phyloP scores from a whole-genome alignment of 2,888 invertebrate species.

The Eurytoma californica region DNA sequence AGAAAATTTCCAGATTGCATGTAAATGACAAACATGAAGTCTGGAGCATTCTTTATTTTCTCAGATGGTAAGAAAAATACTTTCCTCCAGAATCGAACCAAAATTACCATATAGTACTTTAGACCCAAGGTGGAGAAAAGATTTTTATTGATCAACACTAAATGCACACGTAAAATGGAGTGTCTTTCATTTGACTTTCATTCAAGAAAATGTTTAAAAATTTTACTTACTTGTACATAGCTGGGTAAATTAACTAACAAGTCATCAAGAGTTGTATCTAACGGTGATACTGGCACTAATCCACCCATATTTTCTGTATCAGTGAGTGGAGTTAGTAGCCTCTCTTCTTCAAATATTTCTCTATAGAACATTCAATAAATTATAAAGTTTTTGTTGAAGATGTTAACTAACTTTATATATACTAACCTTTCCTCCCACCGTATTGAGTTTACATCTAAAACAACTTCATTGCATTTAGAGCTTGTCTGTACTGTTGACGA shows the following conservation, averaged over 20 bases:
- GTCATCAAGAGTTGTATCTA: slow-evolving; percentile 71
- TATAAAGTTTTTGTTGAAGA: neutral
- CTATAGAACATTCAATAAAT: slow-evolving; percentile 39
- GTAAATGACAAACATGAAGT: no score
- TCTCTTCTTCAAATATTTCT: slow-evolving; percentile 66
- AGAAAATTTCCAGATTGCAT: no score
- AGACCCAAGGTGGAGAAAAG: no score
- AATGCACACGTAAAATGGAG: no score
- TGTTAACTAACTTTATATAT: neutral
- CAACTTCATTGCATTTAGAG: slow-evolving; percentile 57
- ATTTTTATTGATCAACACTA: no score
- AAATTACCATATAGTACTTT: no score
- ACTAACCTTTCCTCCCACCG: slow-evolving; percentile 63
- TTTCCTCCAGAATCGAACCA: no score
- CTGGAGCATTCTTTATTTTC: no score
- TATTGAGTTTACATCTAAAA: slow-evolving; percentile 59
- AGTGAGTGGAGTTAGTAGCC: slow-evolving; percentile 70
- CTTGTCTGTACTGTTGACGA: slow-evolving; percentile 62
- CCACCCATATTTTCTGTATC: slow-evolving; percentile 70
- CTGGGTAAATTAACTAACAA: slow-evolving; percentile 70
- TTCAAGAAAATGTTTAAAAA: neutral
- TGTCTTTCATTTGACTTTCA: no score
- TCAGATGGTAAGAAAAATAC: no score
- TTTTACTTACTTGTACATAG: slow-evolving; percentile 71
- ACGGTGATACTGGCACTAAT: slow-evolving; percentile 71